phyloP scores from a whole-genome alignment of 2,797 vertebrate genomes.

The Botia kubotai region DNA sequence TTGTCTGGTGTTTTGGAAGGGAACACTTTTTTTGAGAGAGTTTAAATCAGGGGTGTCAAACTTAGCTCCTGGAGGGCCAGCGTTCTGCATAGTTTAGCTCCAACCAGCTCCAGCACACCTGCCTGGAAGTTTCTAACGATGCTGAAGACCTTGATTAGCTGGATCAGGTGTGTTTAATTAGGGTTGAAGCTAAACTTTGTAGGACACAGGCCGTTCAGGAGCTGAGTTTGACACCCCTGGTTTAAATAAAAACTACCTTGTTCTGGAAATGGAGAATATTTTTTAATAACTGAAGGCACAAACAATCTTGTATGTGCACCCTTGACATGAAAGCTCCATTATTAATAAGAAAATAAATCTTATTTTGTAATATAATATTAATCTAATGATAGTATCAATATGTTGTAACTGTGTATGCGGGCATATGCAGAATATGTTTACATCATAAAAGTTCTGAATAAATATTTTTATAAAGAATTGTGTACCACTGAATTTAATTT shows the following conservation, averaged over 20 bases:
- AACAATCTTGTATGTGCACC: background rate
- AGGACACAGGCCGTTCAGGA: no score
- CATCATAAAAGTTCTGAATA: constrained; percentile 44
- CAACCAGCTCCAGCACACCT: no score
- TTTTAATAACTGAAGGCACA: background rate
- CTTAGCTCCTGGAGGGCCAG: no score
- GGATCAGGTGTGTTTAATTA: no score
- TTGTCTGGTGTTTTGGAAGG: no score
- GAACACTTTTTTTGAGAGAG: no score
- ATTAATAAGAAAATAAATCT: background rate
- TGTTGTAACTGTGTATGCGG: constrained; percentile 70
- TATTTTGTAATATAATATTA: background rate
- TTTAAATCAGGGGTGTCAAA: no score
- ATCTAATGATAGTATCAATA: background rate
- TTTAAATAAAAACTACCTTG: background rate
- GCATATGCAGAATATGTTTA: constrained; percentile 66
- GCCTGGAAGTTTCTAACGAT: no score
- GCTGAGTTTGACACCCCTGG: background rate
- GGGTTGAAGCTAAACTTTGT: no score
- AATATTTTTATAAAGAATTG: constrained; percentile 37
- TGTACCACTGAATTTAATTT: background rate
- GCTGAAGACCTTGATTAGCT: no score
- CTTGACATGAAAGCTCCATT: background rate
- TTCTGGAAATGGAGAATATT: background rate
- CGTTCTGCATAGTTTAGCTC: no score